Conservation (phyloP, 2,113 vertebrate species). For the Aptenodytes patagonicus region DNA sequence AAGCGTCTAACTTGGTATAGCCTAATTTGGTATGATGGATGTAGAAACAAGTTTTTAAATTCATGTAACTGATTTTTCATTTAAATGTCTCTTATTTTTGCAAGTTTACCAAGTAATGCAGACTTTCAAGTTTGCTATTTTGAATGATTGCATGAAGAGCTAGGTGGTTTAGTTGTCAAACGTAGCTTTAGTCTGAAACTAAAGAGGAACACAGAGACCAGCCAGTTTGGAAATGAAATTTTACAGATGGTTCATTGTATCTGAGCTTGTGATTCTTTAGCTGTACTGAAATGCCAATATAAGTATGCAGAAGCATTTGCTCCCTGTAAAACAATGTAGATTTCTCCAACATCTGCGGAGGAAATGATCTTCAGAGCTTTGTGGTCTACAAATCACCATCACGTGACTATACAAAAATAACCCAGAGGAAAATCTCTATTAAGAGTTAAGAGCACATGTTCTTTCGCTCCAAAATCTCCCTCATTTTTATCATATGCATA, state of each 20-base stretch:
- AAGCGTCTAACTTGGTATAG: neutral
- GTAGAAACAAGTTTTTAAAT: neutral
- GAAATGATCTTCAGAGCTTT: neutral
- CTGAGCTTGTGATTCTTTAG: neutral
- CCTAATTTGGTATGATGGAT: neutral
- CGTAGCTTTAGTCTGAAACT: neutral
- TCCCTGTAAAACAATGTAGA: neutral
- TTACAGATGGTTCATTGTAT: neutral
- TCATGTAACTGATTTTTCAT: neutral
- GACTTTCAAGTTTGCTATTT: neutral
- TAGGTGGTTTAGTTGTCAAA: neutral
- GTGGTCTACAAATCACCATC: neutral
- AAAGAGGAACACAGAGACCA: neutral
- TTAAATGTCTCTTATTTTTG: neutral
- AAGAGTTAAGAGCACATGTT: neutral
- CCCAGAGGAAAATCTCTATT: neutral
- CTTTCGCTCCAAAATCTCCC: neutral
- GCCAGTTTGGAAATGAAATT: neutral
- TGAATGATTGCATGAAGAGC: neutral
- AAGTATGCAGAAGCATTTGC: neutral
- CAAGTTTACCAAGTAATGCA: neutral
- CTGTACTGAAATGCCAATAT: neutral
- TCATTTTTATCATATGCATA: neutral
- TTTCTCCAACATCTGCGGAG: neutral
- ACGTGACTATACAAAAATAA: neutral